These are phyloP conservation scores for Mionectes olivaceus DNA, from an alignment of 2,797 vertebrate genomes.

Conservation along the genomic window DNA sequence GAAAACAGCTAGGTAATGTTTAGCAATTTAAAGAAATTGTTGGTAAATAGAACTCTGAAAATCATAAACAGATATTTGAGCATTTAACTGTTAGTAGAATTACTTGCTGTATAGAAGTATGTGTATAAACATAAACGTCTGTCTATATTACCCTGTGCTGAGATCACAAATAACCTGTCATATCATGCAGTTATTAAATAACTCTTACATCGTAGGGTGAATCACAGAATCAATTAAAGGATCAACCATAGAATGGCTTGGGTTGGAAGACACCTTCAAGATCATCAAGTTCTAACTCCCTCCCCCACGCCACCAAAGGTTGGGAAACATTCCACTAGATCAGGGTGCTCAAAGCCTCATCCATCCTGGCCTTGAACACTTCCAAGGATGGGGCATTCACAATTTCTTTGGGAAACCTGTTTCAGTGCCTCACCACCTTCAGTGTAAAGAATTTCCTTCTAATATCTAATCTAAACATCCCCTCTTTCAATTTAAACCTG, in stretches of 20 bases:
- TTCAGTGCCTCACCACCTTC: not conserved
- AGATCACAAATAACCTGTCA: not conserved
- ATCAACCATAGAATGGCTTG: not conserved
- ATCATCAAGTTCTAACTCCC: not conserved
- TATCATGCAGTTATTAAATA: not conserved
- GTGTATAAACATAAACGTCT: not conserved
- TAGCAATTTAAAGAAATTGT: not conserved
- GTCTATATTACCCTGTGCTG: not conserved
- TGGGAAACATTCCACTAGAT: not conserved
- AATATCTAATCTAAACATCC: not conserved
- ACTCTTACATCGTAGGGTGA: not conserved
- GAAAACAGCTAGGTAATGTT: not conserved
- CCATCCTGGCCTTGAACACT: not conserved
- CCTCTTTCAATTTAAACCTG: not conserved
- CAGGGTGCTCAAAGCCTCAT: not conserved
- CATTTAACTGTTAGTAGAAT: not conserved
- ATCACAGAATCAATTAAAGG: not conserved
- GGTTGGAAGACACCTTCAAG: not conserved
- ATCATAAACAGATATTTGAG: not conserved
- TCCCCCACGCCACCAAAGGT: not conserved
- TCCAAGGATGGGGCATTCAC: not conserved
- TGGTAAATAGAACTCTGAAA: not conserved
- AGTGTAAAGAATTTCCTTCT: not conserved
- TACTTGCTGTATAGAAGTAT: not conserved
- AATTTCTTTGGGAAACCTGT: not conserved